phyloP scores from a whole-genome alignment of 2,797 vertebrate species.

The Pipistrellus nathusii region DNA sequence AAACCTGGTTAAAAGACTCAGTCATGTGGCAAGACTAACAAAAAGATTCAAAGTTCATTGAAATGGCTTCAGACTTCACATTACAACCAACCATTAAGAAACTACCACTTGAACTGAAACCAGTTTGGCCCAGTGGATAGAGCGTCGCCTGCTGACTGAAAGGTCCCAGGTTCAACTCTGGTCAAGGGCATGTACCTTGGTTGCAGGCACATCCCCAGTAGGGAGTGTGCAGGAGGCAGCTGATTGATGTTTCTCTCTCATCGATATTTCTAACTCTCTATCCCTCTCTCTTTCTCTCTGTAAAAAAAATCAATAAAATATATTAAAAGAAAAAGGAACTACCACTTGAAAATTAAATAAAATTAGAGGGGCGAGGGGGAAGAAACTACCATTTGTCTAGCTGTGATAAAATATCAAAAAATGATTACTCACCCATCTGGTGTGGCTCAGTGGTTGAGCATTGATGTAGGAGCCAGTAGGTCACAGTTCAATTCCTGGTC shows the following conservation, averaged over 20 bases:
- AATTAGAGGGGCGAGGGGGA: accelerated
- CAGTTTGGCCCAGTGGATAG: too few species aligned
- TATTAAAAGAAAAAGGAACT: not conserved
- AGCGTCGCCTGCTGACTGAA: too few species aligned
- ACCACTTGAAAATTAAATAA: not conserved
- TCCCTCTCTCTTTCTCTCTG: too few species aligned
- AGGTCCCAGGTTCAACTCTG: too few species aligned
- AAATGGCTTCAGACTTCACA: not conserved
- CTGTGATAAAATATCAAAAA: not conserved
- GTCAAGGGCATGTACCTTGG: too few species aligned
- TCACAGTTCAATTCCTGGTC: too few species aligned
- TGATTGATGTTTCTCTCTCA: too few species aligned
- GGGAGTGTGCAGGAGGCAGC: too few species aligned
- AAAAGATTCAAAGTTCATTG: not conserved
- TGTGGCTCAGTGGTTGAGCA: not conserved
- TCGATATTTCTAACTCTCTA: too few species aligned
- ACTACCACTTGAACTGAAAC: not conserved
- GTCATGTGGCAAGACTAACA: not conserved
- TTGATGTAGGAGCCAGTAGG: not conserved
- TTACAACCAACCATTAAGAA: not conserved
- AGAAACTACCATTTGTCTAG: not conserved
- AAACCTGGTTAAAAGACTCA: not conserved
- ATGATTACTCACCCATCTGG: not conserved
- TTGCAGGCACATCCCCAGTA: too few species aligned
- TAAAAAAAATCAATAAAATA: too few species aligned